phyloP scores from a whole-genome alignment of 2,113 vertebrate species.

The Microtus richardsoni region DNA sequence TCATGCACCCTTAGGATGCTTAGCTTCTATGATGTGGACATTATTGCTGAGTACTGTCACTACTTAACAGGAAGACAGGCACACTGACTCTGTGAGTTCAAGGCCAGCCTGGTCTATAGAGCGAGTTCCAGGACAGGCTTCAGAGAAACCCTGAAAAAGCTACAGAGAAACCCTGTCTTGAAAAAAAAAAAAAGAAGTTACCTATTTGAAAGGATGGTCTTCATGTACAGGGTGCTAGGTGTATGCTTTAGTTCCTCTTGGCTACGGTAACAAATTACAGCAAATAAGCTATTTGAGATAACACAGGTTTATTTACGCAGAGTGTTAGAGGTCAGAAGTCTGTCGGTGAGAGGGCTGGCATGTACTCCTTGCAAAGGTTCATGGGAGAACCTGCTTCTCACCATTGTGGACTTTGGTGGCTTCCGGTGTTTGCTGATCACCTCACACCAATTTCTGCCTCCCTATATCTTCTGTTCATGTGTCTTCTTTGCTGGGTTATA shows the following conservation, averaged over 20 bases:
- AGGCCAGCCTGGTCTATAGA: too few species aligned
- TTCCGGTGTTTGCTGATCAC: not conserved
- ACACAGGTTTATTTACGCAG: not conserved
- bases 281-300: not conserved
- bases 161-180: too few species aligned
- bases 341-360: not conserved
- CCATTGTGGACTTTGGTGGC: not conserved
- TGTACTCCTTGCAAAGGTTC: not conserved
- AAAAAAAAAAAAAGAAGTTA: not conserved
- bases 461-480: not conserved
- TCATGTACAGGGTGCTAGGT: too few species aligned
- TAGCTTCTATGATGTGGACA: not conserved
- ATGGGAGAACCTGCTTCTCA: not conserved
- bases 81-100: not conserved
- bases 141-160: too few species aligned
- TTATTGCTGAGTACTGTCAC: not conserved
- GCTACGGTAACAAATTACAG: not conserved
- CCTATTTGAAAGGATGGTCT: not conserved
- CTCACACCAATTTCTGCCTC: not conserved
- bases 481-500: not conserved
- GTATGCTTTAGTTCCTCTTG: not conserved
- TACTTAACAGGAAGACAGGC: not conserved
- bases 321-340: not conserved
- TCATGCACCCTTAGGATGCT: not conserved
- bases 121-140: too few species aligned